Percentiles rank a stretch among this genome's conserved stretches.
These are phyloP conservation scores for Margaritifera margaritifera DNA, from an alignment of 2,888 invertebrate genomes.

Conservation along the genomic window DNA sequence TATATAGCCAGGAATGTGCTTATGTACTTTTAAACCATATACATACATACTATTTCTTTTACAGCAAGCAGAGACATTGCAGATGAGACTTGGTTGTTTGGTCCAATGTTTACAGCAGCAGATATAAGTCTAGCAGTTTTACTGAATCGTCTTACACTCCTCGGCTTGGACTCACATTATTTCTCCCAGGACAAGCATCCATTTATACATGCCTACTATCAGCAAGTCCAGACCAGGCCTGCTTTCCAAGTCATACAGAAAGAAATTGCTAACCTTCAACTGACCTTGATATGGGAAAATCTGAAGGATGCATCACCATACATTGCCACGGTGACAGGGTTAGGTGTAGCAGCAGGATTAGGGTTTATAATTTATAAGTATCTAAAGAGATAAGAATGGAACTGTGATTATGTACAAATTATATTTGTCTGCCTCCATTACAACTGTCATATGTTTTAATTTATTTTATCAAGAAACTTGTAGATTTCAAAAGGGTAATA, in stretches of 20 bases:
- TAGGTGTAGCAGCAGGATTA: slow-evolving; percentile 40
- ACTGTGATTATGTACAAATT: neutral
- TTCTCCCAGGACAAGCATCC: slow-evolving; percentile 52
- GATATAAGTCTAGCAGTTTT: slow-evolving; percentile 59
- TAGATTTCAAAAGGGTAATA: too few relatives aligned
- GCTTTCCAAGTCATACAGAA: slow-evolving; percentile 47
- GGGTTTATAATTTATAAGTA: slow-evolving; percentile 46
- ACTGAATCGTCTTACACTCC: slow-evolving; percentile 50
- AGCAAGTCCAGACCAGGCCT: slow-evolving; percentile 47
- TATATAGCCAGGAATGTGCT: slow-evolving; percentile 1
- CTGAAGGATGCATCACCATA: slow-evolving; percentile 55
- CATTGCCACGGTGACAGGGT: slow-evolving; percentile 41
- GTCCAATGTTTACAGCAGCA: slow-evolving; percentile 59
- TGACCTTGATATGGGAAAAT: slow-evolving; percentile 58
- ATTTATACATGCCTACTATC: slow-evolving; percentile 51
- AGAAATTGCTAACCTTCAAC: slow-evolving; percentile 51
- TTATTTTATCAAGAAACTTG: neutral
- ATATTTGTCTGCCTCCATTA: neutral
- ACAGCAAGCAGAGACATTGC: slow-evolving; percentile 42
- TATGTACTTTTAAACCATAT: too few relatives aligned
- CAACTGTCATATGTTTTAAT: neutral
- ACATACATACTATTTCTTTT: slow-evolving; percentile 8
- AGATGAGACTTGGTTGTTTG: slow-evolving; percentile 59
- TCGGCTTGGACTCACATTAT: slow-evolving; percentile 55
- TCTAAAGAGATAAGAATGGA: neutral